Evolutionary conservation across 2,797 vertebrate genomes (phyloP).

Genomic region (Hippocampus kuda): DNA sequence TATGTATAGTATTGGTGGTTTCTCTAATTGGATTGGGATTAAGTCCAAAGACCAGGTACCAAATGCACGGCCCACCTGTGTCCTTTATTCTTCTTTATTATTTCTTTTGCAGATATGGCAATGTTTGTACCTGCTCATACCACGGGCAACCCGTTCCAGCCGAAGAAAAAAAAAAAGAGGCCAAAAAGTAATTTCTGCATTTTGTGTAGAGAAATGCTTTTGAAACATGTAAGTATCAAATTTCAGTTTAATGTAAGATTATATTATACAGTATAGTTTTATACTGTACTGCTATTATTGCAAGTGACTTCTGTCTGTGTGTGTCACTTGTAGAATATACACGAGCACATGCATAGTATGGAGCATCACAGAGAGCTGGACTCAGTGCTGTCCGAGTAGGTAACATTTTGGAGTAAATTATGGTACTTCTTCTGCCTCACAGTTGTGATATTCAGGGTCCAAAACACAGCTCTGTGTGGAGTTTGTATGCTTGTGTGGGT

Average conservation of each 20-base stretch:
- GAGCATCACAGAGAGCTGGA: conserved; percentile 51
- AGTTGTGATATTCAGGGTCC: too few relatives aligned
- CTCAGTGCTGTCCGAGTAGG: conserved; percentile 47
- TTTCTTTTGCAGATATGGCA: conserved; percentile 3
- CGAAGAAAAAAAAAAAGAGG: background rate
- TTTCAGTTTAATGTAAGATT: background rate
- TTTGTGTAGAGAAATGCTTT: conserved; percentile 25
- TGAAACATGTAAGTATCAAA: background rate
- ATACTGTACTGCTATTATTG: background rate
- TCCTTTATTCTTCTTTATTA: too few relatives aligned
- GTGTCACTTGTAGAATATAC: conserved; percentile 30
- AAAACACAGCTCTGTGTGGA: too few relatives aligned
- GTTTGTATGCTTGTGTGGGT: too few relatives aligned
- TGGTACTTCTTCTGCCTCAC: background rate
- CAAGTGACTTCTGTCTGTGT: background rate
- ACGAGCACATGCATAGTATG: conserved; percentile 45
- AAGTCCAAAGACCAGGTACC: background rate
- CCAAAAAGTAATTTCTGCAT: conserved; percentile 26
- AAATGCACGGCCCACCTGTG: background rate
- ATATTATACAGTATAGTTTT: background rate
- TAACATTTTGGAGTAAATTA: background rate
- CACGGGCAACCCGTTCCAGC: too few relatives aligned
- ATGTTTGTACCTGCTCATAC: background rate
- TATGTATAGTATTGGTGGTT: too few relatives aligned
- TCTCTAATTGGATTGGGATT: too few relatives aligned